Evolutionary conservation across 2,113 vertebrate species (phyloP).

Genomic region (Ailurus styani): DNA sequence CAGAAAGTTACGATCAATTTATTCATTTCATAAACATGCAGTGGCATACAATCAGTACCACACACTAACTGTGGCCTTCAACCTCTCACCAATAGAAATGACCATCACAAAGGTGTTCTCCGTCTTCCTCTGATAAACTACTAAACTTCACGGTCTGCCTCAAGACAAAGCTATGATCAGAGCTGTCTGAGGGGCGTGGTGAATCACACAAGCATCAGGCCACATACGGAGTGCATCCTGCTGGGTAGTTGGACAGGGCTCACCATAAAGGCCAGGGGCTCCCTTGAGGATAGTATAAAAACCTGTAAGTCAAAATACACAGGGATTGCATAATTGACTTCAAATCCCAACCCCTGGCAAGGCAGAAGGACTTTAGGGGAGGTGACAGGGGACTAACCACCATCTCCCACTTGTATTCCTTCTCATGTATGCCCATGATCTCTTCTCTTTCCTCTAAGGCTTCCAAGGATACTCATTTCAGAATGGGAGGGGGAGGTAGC

Average conservation of each 20-base stretch:
- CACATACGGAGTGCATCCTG: not conserved
- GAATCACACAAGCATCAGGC: not conserved
- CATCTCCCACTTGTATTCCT: not conserved
- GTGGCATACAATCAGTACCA: not conserved
- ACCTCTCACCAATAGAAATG: not conserved
- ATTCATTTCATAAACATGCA: not conserved
- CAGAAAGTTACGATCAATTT: not conserved
- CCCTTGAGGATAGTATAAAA: not conserved
- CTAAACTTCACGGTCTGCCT: not conserved
- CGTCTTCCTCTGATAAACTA: not conserved
- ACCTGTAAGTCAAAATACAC: not conserved
- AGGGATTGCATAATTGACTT: not conserved
- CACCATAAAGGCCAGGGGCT: not conserved
- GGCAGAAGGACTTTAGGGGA: not conserved
- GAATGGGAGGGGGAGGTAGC: not conserved
- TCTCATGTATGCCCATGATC: not conserved
- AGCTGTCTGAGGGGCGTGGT: not conserved
- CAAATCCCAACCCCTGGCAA: not conserved
- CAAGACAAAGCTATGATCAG: not conserved
- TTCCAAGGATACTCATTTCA: not conserved
- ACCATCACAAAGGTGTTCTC: not conserved
- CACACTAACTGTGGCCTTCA: not conserved
- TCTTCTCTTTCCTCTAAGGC: not conserved
- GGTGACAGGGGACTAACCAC: not conserved
- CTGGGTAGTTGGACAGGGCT: not conserved